Percentiles rank a stretch among this genome's conserved stretches.
Evolutionary conservation across 1,140 invertebrate species (phyloP).

Genomic region (Diorhabda sublineata): DNA sequence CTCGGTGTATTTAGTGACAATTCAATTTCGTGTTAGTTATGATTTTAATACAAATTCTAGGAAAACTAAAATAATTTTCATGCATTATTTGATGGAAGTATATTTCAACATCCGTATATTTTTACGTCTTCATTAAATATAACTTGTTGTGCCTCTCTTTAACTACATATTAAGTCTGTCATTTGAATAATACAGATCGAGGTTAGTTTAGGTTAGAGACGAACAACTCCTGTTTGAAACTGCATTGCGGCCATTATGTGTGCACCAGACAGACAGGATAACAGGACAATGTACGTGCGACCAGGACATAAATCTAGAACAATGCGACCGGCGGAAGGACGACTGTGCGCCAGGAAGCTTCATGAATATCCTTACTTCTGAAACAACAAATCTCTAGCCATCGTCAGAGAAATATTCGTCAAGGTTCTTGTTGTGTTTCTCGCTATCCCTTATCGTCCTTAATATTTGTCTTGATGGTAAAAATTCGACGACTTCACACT

Average conservation of each 20-base stretch:
- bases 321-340: conserved; percentile 33
- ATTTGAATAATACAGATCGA: conserved; percentile 11
- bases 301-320: conserved; percentile 37
- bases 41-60: too few relatives aligned
- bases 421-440: conserved; percentile 17
- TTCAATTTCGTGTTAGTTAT: too few relatives aligned
- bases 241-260: conserved; percentile 34
- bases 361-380: conserved; percentile 31
- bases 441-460: conserved; percentile 6
- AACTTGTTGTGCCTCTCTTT: too few relatives aligned
- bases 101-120: too few relatives aligned
- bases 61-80: too few relatives aligned
- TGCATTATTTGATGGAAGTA: too few relatives aligned
- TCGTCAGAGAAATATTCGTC: conserved; percentile 18
- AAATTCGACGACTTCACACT: conserved; percentile 2
- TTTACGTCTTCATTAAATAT: too few relatives aligned
- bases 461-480: conserved; percentile 9
- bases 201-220: conserved; percentile 20
- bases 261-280: conserved; percentile 29
- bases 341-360: conserved; percentile 32
- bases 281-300: conserved; percentile 32
- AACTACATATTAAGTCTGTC: background rate
- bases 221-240: conserved; percentile 24
- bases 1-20: too few relatives aligned
- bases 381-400: conserved; percentile 22